Evolutionary conservation across 2,888 invertebrate species (phyloP).

Genomic region (Glomeris marginata): DNA sequence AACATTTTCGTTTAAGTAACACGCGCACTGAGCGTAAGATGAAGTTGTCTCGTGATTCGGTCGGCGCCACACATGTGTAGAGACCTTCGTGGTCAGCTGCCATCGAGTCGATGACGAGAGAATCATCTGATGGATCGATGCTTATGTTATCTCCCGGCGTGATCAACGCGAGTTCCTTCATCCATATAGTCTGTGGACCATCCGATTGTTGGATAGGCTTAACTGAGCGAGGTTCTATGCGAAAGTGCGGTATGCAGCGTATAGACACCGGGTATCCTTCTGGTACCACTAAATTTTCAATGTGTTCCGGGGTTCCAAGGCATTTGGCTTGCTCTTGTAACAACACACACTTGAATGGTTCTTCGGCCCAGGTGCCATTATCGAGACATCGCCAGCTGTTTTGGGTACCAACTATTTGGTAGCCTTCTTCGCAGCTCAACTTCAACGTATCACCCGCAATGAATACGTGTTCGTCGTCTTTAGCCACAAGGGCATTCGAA

Average conservation of each 20-base stretch:
- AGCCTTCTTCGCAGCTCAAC: too few species aligned
- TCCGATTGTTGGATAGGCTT: not conserved
- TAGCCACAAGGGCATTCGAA: too few species aligned
- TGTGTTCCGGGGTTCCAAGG: too few species aligned
- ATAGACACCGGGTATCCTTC: constrained; percentile 4
- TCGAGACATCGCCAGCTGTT: too few species aligned
- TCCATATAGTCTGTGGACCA: constrained; percentile 1
- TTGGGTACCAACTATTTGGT: too few species aligned
- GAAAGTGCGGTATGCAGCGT: constrained; percentile 3
- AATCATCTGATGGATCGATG: constrained; percentile 1
- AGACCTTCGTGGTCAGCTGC: not conserved
- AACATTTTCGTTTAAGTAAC: not conserved
- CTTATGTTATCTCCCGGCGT: not conserved
- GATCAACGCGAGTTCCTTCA: constrained; percentile 7
- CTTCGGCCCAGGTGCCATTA: too few species aligned
- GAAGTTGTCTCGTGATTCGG: not conserved
- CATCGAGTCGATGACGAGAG: constrained; percentile 5
- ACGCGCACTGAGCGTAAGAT: constrained; percentile 3
- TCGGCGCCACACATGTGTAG: constrained; percentile 6
- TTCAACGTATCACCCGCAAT: too few species aligned
- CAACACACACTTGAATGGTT: too few species aligned
- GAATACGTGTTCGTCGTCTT: too few species aligned
- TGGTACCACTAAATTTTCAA: too few species aligned
- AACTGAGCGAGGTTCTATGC: constrained; percentile 7
- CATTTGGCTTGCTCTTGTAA: too few species aligned